Conservation (phyloP, 2,113 vertebrate species). For the Apodemus speciosus region DNA sequence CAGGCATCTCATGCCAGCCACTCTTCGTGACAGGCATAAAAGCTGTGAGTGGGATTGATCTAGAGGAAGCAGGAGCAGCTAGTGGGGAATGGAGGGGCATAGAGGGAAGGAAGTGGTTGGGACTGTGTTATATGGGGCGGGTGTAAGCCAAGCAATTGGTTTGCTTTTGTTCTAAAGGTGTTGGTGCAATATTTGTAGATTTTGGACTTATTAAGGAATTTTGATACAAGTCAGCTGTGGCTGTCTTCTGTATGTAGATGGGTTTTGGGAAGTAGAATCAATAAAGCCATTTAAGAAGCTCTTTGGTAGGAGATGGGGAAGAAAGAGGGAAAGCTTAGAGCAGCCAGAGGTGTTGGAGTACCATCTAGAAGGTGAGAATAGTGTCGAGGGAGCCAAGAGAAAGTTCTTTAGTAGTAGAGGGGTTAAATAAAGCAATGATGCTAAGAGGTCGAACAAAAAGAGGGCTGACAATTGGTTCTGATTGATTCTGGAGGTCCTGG, state of each 20-base stretch:
- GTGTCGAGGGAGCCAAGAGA: not conserved
- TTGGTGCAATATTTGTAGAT: not conserved
- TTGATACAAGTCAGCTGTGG: not conserved
- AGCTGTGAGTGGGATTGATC: not conserved
- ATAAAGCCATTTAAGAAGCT: not conserved
- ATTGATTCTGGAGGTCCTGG: not conserved
- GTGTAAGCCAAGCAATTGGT: not conserved
- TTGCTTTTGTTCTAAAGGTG: not conserved
- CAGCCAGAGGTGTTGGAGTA: not conserved
- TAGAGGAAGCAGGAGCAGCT: not conserved
- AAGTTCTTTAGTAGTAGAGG: not conserved
- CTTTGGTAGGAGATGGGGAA: not conserved
- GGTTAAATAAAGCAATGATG: not conserved
- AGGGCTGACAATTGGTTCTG: not conserved
- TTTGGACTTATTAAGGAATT: not conserved
- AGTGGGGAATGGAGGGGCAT: not conserved
- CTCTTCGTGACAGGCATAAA: not conserved
- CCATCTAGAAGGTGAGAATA: fast-evolving
- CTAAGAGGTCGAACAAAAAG: not conserved
- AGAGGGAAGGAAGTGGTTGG: not conserved
- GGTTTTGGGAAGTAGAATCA: not conserved
- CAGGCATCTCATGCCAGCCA: not conserved
- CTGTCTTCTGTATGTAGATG: not conserved
- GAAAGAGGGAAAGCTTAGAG: not conserved
- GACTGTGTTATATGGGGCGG: not conserved